Percentiles rank a stretch among this genome's conserved stretches.
Conservation (phyloP, 2,888 invertebrate species). For the Campopleginae sp. region DNA sequence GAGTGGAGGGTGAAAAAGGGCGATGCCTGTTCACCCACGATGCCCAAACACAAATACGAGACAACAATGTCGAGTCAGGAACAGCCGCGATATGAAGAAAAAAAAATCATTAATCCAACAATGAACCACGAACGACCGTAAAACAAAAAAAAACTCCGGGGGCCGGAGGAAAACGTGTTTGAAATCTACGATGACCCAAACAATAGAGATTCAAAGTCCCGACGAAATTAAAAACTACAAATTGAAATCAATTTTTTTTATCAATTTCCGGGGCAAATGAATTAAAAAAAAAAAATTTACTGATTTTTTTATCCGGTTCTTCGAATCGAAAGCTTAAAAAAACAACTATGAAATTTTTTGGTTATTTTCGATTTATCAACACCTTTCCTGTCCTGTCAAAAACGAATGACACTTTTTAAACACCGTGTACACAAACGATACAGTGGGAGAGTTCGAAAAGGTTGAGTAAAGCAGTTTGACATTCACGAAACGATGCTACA, state of each 20-base stretch:
- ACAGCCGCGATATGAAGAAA: neutral
- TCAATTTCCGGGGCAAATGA: neutral
- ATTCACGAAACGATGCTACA: neutral
- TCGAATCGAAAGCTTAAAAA: too few relatives aligned
- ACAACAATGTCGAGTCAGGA: slow-evolving; percentile 54
- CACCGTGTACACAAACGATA: neutral
- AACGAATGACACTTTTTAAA: neutral
- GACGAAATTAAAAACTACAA: neutral
- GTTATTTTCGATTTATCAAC: neutral
- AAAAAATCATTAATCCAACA: slow-evolving; percentile 23
- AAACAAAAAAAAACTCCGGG: neutral
- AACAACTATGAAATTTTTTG: neutral
- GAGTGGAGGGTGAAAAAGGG: slow-evolving; percentile 23
- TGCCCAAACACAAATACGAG: slow-evolving; percentile 31
- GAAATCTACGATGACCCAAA: slow-evolving; percentile 4
- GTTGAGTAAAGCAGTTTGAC: neutral
- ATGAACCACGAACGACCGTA: slow-evolving; percentile 23
- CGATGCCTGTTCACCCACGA: slow-evolving; percentile 34
- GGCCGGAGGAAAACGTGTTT: slow-evolving; percentile 13
- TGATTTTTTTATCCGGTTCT: too few relatives aligned
- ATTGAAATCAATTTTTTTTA: neutral
- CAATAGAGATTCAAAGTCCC: neutral
- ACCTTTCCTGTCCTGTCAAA: neutral
- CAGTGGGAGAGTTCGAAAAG: neutral
- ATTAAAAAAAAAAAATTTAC: neutral